phyloP scores from a whole-genome alignment of 2,113 vertebrate species.

The Sapajus apella region DNA sequence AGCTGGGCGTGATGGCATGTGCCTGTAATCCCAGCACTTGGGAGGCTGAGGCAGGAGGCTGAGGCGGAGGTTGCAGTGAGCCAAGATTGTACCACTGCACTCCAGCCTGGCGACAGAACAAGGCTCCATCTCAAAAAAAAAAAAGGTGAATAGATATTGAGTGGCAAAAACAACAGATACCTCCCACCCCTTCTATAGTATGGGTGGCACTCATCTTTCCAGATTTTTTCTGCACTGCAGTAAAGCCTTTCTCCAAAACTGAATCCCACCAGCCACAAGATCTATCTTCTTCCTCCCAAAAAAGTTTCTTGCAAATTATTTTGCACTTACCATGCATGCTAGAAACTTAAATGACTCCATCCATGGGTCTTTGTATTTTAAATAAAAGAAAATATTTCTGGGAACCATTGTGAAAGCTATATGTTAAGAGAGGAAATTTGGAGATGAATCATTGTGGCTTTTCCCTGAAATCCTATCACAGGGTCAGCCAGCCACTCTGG shows the following conservation, averaged over 20 bases:
- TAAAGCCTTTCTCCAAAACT: background rate
- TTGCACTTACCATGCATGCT: no score
- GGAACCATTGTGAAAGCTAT: background rate
- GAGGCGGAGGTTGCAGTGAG: no score
- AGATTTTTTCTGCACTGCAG: background rate
- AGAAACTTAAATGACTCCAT: background rate
- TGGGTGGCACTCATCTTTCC: background rate
- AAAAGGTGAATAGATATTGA: background rate
- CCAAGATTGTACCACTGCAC: no score
- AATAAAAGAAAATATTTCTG: background rate
- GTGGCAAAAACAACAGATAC: background rate
- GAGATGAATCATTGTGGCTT: background rate
- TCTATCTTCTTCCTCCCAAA: background rate
- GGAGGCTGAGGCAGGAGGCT: no score
- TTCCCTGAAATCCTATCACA: background rate
- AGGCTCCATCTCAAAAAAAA: no score
- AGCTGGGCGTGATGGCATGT: no score
- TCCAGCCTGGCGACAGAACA: no score
- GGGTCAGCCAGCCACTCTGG: background rate
- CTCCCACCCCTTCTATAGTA: background rate
- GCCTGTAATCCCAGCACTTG: no score
- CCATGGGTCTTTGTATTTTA: background rate
- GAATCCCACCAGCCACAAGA: background rate
- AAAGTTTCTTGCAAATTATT: conserved; percentile 26
- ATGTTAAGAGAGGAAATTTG: background rate